phyloP scores from a whole-genome alignment of 2,797 vertebrate genomes.

The Acrocephalus scirpaceus region DNA sequence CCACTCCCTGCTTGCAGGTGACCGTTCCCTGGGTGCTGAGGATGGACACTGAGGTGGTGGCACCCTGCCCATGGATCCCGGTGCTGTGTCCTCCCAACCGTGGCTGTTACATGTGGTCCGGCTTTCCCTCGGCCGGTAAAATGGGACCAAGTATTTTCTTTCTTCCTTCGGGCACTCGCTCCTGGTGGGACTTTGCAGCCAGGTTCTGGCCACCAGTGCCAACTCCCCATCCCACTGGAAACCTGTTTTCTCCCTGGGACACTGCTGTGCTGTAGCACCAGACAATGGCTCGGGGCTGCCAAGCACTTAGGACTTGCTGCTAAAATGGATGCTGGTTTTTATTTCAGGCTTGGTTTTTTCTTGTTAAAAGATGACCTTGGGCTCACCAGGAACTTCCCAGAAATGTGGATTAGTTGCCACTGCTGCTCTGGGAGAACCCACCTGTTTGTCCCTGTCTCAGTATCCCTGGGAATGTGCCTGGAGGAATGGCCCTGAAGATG shows the following conservation, averaged over 20 bases:
- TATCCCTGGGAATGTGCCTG: fast-evolving
- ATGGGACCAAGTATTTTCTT: constrained; percentile 43
- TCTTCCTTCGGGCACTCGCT: background rate
- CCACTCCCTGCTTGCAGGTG: constrained; percentile 60
- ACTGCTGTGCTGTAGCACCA: background rate
- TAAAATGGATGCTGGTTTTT: background rate
- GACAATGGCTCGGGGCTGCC: background rate
- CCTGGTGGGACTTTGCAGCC: background rate
- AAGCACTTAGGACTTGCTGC: background rate
- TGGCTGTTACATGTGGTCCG: background rate
- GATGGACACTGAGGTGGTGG: background rate
- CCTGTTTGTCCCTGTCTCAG: background rate
- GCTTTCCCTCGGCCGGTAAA: background rate
- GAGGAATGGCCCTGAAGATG: background rate
- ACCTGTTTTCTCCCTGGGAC: background rate
- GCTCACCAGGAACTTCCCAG: background rate
- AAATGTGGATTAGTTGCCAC: background rate
- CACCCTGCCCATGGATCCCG: background rate
- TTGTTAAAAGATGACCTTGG: background rate
- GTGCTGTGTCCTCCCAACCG: fast-evolving
- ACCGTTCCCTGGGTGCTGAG: background rate
- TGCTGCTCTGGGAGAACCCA: background rate
- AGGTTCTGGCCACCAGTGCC: background rate
- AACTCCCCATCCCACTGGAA: constrained; percentile 1
- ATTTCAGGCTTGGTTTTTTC: background rate